Conservation (phyloP, 1,140 invertebrate species). For the Rhopalosiphum maidis region DNA sequence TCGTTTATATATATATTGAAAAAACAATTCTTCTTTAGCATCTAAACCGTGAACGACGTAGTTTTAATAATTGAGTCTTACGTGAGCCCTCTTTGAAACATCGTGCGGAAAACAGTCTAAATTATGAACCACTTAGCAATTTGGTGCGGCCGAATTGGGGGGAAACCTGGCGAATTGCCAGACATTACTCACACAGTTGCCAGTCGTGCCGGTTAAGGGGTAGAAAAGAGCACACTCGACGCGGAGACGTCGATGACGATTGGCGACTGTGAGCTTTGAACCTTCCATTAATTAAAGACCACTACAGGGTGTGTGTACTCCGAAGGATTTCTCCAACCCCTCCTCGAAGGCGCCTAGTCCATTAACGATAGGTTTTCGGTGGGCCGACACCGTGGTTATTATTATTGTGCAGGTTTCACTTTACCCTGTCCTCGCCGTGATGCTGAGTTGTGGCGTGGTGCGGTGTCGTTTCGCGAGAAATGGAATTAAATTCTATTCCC, state of each 20-base stretch:
- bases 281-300: constrained; percentile 41
- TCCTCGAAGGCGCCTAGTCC: constrained; percentile 7
- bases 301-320: background rate
- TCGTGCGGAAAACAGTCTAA: constrained; percentile 42
- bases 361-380: background rate
- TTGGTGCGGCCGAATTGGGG: constrained; percentile 5
- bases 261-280: constrained; percentile 23
- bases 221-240: background rate
- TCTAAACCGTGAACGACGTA: background rate
- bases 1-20: background rate
- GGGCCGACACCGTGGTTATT: background rate
- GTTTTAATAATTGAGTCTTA: constrained; percentile 46
- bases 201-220: background rate
- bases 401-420: background rate
- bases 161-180: constrained; percentile 47
- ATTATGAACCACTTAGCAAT: constrained; percentile 53
- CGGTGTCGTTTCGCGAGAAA: background rate
- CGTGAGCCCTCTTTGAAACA: background rate
- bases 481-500: constrained; percentile 41
- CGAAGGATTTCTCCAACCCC: constrained; percentile 6
- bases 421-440: background rate
- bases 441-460: background rate
- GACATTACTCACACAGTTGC: constrained; percentile 33
- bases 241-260: constrained; percentile 24
- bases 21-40: background rate